A percentile compares a stretch with the other conserved stretches of the same genome.
Evolutionary conservation across 2,113 vertebrate species (phyloP).

Genomic region (Ictalurus furcatus): DNA sequence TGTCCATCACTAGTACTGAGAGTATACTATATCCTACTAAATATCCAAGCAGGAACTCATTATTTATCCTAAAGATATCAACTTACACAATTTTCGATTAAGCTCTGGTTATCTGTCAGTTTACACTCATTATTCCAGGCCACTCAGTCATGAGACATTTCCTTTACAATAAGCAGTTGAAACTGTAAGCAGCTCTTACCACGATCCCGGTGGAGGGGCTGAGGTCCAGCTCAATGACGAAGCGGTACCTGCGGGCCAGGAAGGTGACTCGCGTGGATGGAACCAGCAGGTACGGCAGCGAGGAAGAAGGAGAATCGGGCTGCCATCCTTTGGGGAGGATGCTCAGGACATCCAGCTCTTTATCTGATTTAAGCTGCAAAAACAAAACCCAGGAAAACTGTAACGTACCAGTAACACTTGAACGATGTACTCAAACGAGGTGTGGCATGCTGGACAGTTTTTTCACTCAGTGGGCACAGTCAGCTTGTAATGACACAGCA

Average conservation of each 20-base stretch:
- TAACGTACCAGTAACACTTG: background rate
- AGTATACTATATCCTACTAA: background rate
- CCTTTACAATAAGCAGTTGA: background rate
- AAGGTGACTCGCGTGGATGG: conserved; percentile 91
- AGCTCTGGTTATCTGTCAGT: background rate
- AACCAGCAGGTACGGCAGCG: conserved; percentile 80
- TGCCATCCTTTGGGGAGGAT: conserved; percentile 92
- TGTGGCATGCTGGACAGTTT: background rate
- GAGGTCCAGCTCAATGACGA: conserved; percentile 94
- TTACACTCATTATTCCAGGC: background rate
- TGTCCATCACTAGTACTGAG: background rate
- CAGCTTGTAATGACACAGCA: background rate
- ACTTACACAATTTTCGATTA: background rate
- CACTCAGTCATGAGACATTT: background rate
- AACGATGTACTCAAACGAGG: background rate
- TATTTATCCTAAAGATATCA: background rate
- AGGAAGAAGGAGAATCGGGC: conserved; percentile 73
- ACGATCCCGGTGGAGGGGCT: conserved; percentile 97
- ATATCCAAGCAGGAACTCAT: background rate
- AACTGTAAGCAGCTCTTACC: conserved; percentile 71
- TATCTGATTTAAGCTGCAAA: conserved; percentile 80
- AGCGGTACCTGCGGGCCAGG: conserved; percentile 92
- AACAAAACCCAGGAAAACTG: background rate
- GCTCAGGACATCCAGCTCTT: conserved; percentile 88
- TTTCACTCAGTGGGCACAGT: background rate